Base-by-base conservation (phyloP, 2,888 invertebrate species). In the Serrognathus titanus region DNA sequence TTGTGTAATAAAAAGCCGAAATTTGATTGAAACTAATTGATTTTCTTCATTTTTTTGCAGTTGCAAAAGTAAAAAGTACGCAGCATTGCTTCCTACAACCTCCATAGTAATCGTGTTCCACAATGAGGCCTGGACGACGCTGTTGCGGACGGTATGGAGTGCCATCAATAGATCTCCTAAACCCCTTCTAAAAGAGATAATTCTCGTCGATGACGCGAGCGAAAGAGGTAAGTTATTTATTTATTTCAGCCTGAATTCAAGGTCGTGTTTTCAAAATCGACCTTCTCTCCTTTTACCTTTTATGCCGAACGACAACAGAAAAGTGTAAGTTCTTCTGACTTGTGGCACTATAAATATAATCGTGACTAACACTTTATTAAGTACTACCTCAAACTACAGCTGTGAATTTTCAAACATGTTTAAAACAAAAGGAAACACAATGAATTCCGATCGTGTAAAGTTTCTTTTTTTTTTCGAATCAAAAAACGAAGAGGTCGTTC, bases 41-140 rank as follows among this genome's bases (percentile, higher is more conserved):
- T 5, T 31, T 31, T 31, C 2, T 31, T 31, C 1, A 31, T 31
- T 48, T 45, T 38, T 24, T 73, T 73, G 57, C 69, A 92, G 91
- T 60, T 94, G 94, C 77, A 90, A 89, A 76, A 83, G 80, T 68
- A 94, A 94, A 75, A 80, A 79, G 55, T 92, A 94, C 77, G 86
- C 89, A 40, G 82, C 84, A 47, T 81, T 89, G 63, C 82, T 98
- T 70, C 97, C 97, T 3, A 88, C 92, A 41, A 97, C 97, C 16
- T 94, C 95, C 70, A 94, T 99, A 69, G 95, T 99, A 60, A 97
- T 99, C 70, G 98, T 99, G 52, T 99, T 99, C 80, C 98, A 99
- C 81, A 99, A 99, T 78, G 98, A 99, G 78, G 98, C 98, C 0
- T 98, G 97, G 97, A 89, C 94, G 43, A 99, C 98, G 0, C 83